These are phyloP conservation scores for Egretta garzetta DNA, from an alignment of 2,113 vertebrate genomes.

Conservation along the genomic window DNA sequence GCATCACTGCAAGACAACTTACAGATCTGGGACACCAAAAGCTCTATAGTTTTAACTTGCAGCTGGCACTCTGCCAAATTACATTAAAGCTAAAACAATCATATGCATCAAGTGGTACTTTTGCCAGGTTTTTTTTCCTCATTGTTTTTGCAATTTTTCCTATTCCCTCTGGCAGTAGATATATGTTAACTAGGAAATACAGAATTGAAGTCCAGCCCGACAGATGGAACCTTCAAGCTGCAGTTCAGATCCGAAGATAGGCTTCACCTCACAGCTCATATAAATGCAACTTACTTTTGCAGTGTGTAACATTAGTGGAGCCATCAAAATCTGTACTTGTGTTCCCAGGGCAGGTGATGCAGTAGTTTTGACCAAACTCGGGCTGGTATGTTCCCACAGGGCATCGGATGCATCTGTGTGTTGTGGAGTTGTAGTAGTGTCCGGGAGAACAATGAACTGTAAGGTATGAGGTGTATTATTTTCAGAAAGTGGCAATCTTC, in stretches of 20 bases:
- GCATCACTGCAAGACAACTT: not conserved
- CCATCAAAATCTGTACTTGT: slow-evolving; percentile 87
- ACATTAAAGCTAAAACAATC: not conserved
- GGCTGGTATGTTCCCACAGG: slow-evolving; percentile 82
- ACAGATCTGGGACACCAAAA: not conserved
- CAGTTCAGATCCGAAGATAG: not conserved
- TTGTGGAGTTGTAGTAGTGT: slow-evolving; percentile 82
- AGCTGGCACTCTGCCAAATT: not conserved
- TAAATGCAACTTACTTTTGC: slow-evolving; percentile 77
- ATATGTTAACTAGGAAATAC: not conserved
- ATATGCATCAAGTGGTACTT: not conserved
- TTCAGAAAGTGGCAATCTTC: not conserved
- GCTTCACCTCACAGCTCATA: not conserved
- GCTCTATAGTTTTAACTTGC: not conserved
- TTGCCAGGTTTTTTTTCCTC: not conserved
- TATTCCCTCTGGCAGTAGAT: not conserved
- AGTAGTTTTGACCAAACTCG: slow-evolving; percentile 84
- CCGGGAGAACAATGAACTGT: slow-evolving; percentile 85
- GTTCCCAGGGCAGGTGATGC: slow-evolving; percentile 81
- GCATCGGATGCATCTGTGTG: slow-evolving; percentile 81
- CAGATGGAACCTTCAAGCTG: not conserved
- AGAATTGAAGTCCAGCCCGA: not conserved
- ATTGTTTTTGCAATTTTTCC: not conserved
- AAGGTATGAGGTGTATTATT: not conserved
- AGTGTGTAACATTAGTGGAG: slow-evolving; percentile 83